Evolutionary conservation across 1,140 invertebrate genomes (phyloP).

Genomic region (Lordiphosa clarofinis): DNA sequence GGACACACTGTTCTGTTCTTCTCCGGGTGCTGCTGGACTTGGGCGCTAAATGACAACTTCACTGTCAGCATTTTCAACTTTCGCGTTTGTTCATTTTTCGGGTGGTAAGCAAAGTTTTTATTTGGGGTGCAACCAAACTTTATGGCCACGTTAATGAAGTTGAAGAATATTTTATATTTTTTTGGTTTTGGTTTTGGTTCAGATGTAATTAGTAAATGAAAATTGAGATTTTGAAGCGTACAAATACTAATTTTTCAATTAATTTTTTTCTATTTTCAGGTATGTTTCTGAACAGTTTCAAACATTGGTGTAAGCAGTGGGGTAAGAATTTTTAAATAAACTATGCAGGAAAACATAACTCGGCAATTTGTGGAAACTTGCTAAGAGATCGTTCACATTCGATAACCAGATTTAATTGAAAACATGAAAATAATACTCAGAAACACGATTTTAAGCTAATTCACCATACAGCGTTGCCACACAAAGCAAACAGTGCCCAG

Average conservation of each 20-base stretch:
- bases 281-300: conserved; percentile 6
- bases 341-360: neutral
- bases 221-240: conserved; percentile 19
- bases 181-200: conserved; percentile 11
- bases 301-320: too few relatives aligned
- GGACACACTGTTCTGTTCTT: conserved; percentile 36
- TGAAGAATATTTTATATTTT: conserved; percentile 54
- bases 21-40: conserved; percentile 8
- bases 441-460: too few relatives aligned
- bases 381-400: too few relatives aligned
- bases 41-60: conserved; percentile 67
- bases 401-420: too few relatives aligned
- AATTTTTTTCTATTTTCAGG: conserved; percentile 7
- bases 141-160: conserved; percentile 68
- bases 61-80: conserved; percentile 71
- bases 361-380: too few relatives aligned
- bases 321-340: neutral
- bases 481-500: too few relatives aligned
- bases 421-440: too few relatives aligned
- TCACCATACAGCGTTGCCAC: too few relatives aligned
- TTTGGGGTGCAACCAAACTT: conserved; percentile 31
- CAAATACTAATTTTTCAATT: conserved; percentile 12
- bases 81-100: conserved; percentile 46
- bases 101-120: conserved; percentile 3
- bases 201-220: conserved; percentile 32